Conservation (phyloP, 2,888 invertebrate species). For the Ligdia adustata region DNA sequence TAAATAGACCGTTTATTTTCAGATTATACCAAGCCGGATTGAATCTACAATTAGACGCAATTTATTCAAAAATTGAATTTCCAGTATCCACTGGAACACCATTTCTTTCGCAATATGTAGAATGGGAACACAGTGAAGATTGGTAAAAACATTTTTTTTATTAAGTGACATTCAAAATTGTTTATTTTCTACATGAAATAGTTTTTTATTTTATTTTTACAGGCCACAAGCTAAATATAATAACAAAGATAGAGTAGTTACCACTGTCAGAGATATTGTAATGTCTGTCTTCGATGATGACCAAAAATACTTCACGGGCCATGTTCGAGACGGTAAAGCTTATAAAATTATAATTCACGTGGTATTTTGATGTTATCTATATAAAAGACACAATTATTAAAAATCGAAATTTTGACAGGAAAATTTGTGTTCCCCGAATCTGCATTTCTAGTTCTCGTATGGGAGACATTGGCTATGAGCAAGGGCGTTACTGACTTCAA, state of each 20-base stretch:
- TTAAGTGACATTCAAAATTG: too few species aligned
- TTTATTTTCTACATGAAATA: too few species aligned
- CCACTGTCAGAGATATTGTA: slow-evolving; percentile 43
- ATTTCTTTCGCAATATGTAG: slow-evolving; percentile 89
- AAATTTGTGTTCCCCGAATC: slow-evolving; percentile 88
- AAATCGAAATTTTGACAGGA: too few species aligned
- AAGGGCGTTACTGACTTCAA: slow-evolving; percentile 54
- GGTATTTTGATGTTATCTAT: too few species aligned
- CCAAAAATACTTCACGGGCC: slow-evolving; percentile 44
- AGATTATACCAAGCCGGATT: slow-evolving; percentile 89
- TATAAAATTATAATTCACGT: too few species aligned
- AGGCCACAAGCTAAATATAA: slow-evolving; percentile 49
- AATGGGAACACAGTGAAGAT: slow-evolving; percentile 90
- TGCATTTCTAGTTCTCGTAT: slow-evolving; percentile 69
- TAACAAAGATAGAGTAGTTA: slow-evolving; percentile 36
- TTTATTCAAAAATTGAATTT: slow-evolving; percentile 88
- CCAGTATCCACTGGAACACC: slow-evolving; percentile 93
- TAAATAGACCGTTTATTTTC: slow-evolving; percentile 22
- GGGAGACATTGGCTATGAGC: slow-evolving; percentile 77
- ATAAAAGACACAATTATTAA: too few species aligned
- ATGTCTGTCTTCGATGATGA: slow-evolving; percentile 58
- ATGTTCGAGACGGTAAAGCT: slow-evolving; percentile 46
- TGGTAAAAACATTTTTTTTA: slow-evolving; percentile 67
- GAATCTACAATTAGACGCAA: slow-evolving; percentile 85
- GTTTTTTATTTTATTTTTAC: slow-evolving; percentile 16